phyloP scores from a whole-genome alignment of 2,888 invertebrate species.

The Operophtera brumata region DNA sequence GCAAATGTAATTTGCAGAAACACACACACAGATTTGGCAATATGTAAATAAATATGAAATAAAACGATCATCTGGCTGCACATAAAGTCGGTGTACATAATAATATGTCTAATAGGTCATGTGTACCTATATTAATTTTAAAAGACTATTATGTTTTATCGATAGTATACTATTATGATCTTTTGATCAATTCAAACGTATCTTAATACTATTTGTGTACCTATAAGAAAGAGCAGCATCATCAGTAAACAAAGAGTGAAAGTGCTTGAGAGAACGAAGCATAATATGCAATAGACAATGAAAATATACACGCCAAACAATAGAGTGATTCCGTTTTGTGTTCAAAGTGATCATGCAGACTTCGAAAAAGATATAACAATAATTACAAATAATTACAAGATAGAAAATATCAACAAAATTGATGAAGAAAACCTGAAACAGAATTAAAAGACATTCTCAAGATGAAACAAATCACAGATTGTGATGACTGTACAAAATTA shows the following conservation, averaged over 20 bases:
- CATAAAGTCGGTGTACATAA: too few relatives aligned
- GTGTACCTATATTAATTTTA: too few relatives aligned
- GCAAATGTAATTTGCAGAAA: too few relatives aligned
- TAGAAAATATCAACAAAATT: conserved; percentile 10
- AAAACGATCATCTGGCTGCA: too few relatives aligned
- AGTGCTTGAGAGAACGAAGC: conserved; percentile 22
- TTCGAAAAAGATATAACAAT: conserved; percentile 6
- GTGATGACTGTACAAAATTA: conserved; percentile 5
- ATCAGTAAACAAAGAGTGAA: conserved; percentile 23
- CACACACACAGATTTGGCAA: too few relatives aligned
- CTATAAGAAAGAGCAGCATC: conserved; percentile 19
- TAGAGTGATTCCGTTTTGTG: conserved; percentile 16
- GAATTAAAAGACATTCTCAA: conserved; percentile 18
- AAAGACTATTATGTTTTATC: too few relatives aligned
- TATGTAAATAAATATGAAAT: too few relatives aligned
- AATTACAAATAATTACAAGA: conserved; percentile 10
- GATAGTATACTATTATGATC: too few relatives aligned
- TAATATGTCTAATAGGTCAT: too few relatives aligned
- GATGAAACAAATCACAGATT: conserved; percentile 8
- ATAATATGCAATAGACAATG: conserved; percentile 26
- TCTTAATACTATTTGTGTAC: neutral
- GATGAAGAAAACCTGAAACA: conserved; percentile 9
- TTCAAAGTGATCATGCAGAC: conserved; percentile 13
- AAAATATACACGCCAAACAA: conserved; percentile 25
- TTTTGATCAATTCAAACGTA: neutral